phyloP scores from a whole-genome alignment of 2,113 vertebrate species.

The Equus przewalskii region DNA sequence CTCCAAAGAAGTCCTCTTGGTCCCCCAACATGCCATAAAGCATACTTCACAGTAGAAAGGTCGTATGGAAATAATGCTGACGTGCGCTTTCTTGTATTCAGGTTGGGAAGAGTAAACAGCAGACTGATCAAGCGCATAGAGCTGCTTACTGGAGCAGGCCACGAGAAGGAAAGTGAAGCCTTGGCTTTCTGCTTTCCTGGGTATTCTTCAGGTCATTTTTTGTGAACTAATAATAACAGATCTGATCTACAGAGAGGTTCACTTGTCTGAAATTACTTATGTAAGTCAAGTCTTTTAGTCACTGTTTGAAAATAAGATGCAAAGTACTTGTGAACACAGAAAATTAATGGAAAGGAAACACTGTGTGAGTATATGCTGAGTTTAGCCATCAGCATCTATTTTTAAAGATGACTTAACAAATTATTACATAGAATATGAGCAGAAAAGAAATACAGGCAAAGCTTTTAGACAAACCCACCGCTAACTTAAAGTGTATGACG shows the following conservation, averaged over 20 bases:
- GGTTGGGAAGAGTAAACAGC: neutral
- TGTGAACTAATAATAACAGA: constrained; percentile 56
- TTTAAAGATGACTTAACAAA: constrained; percentile 76
- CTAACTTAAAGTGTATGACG: neutral
- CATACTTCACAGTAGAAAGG: neutral
- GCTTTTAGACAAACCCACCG: constrained; percentile 1
- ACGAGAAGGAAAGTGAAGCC: neutral
- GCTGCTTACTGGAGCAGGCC: neutral
- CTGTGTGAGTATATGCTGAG: constrained; percentile 27
- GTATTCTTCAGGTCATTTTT: neutral
- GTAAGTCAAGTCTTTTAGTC: constrained; percentile 59
- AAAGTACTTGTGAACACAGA: constrained; percentile 56
- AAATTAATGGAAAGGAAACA: constrained; percentile 74
- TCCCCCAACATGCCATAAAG: neutral
- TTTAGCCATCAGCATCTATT: constrained; percentile 69
- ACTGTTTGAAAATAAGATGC: constrained; percentile 67
- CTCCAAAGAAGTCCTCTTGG: neutral
- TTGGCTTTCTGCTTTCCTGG: neutral
- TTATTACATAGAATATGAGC: constrained; percentile 26
- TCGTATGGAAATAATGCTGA: neutral
- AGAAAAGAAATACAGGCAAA: constrained; percentile 6
- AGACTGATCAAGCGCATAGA: neutral
- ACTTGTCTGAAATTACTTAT: constrained; percentile 70
- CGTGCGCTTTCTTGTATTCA: neutral
- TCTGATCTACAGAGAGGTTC: constrained; percentile 49